Percentiles rank a stretch among this genome's conserved stretches.
phyloP scores from a whole-genome alignment of 2,888 invertebrate genomes.

The Thymelicus acteon region DNA sequence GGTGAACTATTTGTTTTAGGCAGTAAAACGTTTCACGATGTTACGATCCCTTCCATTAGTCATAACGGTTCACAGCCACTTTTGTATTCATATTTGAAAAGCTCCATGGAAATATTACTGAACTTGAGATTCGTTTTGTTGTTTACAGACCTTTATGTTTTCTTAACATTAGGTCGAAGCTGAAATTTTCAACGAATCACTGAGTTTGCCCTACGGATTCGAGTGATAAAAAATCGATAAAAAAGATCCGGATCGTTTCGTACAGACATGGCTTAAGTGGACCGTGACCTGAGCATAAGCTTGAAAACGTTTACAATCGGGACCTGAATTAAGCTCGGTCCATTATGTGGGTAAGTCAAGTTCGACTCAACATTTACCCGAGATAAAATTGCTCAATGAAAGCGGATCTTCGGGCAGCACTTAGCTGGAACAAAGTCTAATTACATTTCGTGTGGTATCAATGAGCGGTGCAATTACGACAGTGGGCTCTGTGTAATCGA shows the following conservation, averaged over 20 bases:
- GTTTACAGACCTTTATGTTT: background rate
- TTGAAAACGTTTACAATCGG: slow-evolving; percentile 37
- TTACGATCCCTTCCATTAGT: slow-evolving; percentile 42
- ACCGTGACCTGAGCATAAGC: slow-evolving; percentile 37
- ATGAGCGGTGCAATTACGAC: slow-evolving; percentile 80
- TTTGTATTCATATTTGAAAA: slow-evolving; percentile 50
- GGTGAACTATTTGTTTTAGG: slow-evolving; percentile 49
- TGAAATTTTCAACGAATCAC: slow-evolving; percentile 11
- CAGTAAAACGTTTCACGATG: slow-evolving; percentile 45
- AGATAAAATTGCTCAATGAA: slow-evolving; percentile 69
- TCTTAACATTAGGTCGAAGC: slow-evolving; percentile 6
- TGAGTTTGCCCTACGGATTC: slow-evolving; percentile 15
- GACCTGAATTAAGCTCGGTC: slow-evolving; percentile 37
- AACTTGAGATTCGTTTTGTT: slow-evolving; percentile 1
- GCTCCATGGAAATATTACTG: slow-evolving; percentile 16
- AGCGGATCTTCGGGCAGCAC: slow-evolving; percentile 62
- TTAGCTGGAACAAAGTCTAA: slow-evolving; percentile 77
- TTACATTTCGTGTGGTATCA: slow-evolving; percentile 81
- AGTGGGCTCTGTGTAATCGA: slow-evolving; percentile 73
- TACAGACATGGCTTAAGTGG: slow-evolving; percentile 33
- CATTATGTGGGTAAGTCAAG: slow-evolving; percentile 37
- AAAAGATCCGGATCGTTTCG: slow-evolving; percentile 21
- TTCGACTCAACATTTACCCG: slow-evolving; percentile 63
- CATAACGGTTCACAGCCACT: slow-evolving; percentile 45
- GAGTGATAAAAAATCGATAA: slow-evolving; percentile 25